Base-by-base conservation (phyloP, 2,797 vertebrate genomes). In the Peromyscus melanophrys region DNA sequence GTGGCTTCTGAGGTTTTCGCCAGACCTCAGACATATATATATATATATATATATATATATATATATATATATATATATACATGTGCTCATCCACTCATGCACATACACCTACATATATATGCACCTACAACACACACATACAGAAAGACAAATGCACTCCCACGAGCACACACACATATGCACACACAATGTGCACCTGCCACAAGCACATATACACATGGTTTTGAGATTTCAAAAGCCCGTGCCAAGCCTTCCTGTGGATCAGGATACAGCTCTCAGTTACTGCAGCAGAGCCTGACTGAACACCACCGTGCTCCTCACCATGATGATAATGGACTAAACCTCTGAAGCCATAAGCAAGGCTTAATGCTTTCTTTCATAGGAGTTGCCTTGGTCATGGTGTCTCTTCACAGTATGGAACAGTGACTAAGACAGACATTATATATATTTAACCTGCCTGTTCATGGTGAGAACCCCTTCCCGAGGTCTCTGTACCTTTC, bases 401-500 rank as follows among this genome's bases (percentile, higher is more conserved):
- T 31, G 11, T 67, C 63, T 67, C 29, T 14, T 67, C 29, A 67
- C 29, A 34, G 29, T 21, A 67, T 13, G 12, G 11, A 67, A 14
- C 29, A 14, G 12, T 31, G 63, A 67, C 12, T 67, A 67, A 67
- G 63, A 31, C 63, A 31, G 29, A 59, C 57, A 59, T 59, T 59
- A 73, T 40, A 73, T 40, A 9, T 7, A 4, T 25, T 69, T 37
- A 23, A 67, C 7, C 6, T 76, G 34, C 11, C 43, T 73, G 9
- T 6, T 40, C 6, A 31, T 40, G 29, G 9, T 37, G 6, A 34
- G 7, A 3, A 27, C 8, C 31, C 6, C 37, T 67, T 52, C 34
- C 16, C 6, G 2, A 0, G 29, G 37, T 12, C 0, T 7, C 75
- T n/a, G 9, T 99, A 99, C 98, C 99, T 99, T 98, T 98, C 98